phyloP scores from a whole-genome alignment of 2,888 invertebrate species.

The Noctua janthe region DNA sequence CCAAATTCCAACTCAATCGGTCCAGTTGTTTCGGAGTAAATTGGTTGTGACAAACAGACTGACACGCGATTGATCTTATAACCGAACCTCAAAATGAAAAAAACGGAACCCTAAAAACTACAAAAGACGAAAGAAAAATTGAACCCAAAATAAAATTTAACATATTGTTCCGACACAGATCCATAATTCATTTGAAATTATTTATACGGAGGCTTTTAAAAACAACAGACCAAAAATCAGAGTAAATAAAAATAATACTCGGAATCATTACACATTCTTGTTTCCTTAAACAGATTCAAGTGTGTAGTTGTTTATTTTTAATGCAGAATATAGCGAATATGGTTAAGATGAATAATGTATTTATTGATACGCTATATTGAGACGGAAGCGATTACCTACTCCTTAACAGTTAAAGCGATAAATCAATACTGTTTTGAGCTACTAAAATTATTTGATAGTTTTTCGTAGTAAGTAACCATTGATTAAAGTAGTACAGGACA shows the following conservation, averaged over 20 bases:
- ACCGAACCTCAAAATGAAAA: too few relatives aligned
- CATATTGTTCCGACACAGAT: neutral
- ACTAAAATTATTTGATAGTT: neutral
- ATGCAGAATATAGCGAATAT: slow-evolving; percentile 22
- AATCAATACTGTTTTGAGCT: neutral
- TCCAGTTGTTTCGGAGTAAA: too few relatives aligned
- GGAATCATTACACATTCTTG: slow-evolving; percentile 15
- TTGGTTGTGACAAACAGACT: too few relatives aligned
- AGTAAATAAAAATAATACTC: neutral
- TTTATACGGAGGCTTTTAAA: neutral
- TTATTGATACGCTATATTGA: slow-evolving; percentile 11
- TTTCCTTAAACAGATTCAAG: slow-evolving; percentile 5
- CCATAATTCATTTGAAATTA: slow-evolving; percentile 16
- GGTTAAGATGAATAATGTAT: slow-evolving; percentile 29
- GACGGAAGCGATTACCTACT: slow-evolving; percentile 10
- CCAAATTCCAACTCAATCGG: too few relatives aligned
- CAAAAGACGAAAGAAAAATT: neutral
- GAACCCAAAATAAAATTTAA: neutral
- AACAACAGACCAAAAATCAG: neutral
- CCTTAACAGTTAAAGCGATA: neutral
- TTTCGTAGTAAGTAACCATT: neutral
- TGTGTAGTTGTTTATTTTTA: slow-evolving; percentile 8
- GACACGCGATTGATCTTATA: too few relatives aligned
- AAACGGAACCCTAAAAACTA: neutral
- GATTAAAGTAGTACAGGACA: neutral